These are phyloP conservation scores for Leptinotarsa texana DNA, from an alignment of 1,140 invertebrate genomes.

Conservation along the genomic window DNA sequence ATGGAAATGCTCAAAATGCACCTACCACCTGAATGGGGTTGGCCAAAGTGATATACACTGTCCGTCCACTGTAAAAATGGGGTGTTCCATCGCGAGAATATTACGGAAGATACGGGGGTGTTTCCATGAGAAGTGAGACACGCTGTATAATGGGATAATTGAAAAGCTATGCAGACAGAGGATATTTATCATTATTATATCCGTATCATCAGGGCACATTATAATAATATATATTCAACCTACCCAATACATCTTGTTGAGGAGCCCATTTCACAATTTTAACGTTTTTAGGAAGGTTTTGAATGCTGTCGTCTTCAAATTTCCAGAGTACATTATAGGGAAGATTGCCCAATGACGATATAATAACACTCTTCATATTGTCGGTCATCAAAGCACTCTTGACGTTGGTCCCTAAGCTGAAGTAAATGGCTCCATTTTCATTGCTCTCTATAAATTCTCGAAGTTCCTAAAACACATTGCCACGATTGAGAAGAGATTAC, in stretches of 20 bases:
- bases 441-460: conserved; percentile 61
- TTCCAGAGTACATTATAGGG: conserved; percentile 69
- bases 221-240: background rate
- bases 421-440: conserved; percentile 63
- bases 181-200: too few relatives aligned
- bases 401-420: conserved; percentile 49
- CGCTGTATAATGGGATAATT: too few relatives aligned
- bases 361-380: conserved; percentile 43
- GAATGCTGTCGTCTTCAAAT: conserved; percentile 58
- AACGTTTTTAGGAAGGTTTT: conserved; percentile 58
- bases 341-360: conserved; percentile 61
- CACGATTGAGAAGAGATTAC: too few relatives aligned
- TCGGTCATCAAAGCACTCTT: conserved; percentile 12
- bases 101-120: too few relatives aligned
- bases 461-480: conserved; percentile 55
- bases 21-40: too few relatives aligned
- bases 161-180: too few relatives aligned
- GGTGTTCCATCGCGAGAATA: too few relatives aligned
- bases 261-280: conserved; percentile 65
- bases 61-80: too few relatives aligned
- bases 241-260: conserved; percentile 54
- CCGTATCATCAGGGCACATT: too few relatives aligned
- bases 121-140: too few relatives aligned
- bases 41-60: too few relatives aligned
- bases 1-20: too few relatives aligned